Base-by-base conservation (phyloP, 2,888 invertebrate species). In the Nowickia ferox region DNA sequence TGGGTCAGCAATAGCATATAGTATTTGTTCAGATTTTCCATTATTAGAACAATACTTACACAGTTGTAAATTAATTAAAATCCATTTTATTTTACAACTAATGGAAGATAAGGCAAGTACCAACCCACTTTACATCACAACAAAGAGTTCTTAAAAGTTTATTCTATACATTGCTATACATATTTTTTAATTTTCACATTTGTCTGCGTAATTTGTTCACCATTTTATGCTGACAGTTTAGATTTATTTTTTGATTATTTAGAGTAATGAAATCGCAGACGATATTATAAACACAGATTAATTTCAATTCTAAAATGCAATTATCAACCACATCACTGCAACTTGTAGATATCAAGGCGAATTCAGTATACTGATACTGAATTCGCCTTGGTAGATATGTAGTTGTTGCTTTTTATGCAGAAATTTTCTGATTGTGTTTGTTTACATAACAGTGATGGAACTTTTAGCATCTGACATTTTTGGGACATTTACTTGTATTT, bases 1-100 rank as follows among this genome's bases (percentile, higher is more conserved):
- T 53, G 38, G 13, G 90, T 66, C 51, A 91, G 77, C 57, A 90
- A 66, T 3, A 87, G 83, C 48, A 90, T 48, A 2, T 89, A 88
- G 51, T 90, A 88, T 3, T 88, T 83, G 53, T 89, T 69, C 68
- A 86, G 68, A 40, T 75, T 61, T 44, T 84, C 77, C 83, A 84
- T 84, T 15, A 44, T 59, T 65, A 51, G 0, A 42, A 17, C 15
- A 51, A 19, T 22, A 15, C 8, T 11, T 40, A 17, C 22, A 59
- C 2, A 57, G 40, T 51, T 48, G 44, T 22, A 22, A 15, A 63
- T 19, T 53, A 46, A 40, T 69, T 61, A 40, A 61, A 72, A 80
- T 57, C 19, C 65, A 15, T 72, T 69, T 46, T 69, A 61, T 65
- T 57, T 65, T 17, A 66, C 22, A 42, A 22, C 15, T 10, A 9